Evolutionary conservation across 1,140 invertebrate genomes (phyloP), one percentile per base, ranked within the genome.

Genomic region (Prorops nasuta): DNA sequence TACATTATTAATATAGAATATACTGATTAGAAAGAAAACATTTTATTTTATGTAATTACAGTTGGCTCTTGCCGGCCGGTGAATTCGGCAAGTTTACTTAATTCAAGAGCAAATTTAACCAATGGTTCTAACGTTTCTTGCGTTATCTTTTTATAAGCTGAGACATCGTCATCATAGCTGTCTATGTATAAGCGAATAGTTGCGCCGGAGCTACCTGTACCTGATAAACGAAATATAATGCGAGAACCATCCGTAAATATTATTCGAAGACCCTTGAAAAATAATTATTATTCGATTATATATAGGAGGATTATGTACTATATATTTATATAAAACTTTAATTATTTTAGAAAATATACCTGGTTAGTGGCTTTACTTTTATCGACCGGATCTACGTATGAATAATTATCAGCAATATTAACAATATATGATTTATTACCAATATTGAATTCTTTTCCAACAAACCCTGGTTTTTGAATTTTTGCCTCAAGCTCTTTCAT

Each of bases 131-230:
- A 78, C 67, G 94, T 85, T 52, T 85, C 84, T 74, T 93, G 88
- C n/a, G 93, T 86, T 77, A 90, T 85, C 28, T 84, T 80, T 9
- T 78, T 66, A 36, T 89, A 84, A 63, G 88, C 86, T 18, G 60
- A 55, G 14, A 63, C 46, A 61, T 87, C 84, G 28, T 81, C 81
- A 60, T 93, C 90, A 71, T 93, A 95, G 47, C 87, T 89, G 69
- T 96, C 96, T 52, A 96, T 86, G 71, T 98, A 98, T 17, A 98
- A 66, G 44, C 97, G 84, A 56, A 99, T 90, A 12, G 98, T 99
- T 12, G 96, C 96, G 4, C 97, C 96, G 47, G 89, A 90, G 72
- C 94, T 97, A 53, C 98, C 98, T 4, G 98, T 99, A 40, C 98
- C 98, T 72, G 94, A 98, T 35, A 99, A 81, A 38, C 98, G 84